These are phyloP conservation scores for Timandra comae DNA, from an alignment of 2,888 invertebrate species.

Conservation along the genomic window DNA sequence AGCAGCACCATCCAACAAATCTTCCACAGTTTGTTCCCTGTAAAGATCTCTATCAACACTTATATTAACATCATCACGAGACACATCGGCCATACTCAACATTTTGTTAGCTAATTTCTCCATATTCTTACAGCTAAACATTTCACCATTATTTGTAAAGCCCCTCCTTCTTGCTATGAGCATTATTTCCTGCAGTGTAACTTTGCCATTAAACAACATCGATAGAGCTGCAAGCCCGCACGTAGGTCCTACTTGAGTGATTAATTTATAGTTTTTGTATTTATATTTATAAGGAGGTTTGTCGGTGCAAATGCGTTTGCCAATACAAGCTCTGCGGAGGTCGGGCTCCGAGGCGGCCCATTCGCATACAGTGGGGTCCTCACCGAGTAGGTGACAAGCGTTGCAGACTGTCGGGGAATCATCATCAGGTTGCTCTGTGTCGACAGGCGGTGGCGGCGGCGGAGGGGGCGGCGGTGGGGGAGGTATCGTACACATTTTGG, in stretches of 20 bases:
- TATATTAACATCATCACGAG: slow-evolving; percentile 44
- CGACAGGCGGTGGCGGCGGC: slow-evolving; percentile 30
- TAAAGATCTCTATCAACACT: slow-evolving; percentile 61
- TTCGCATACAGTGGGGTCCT: slow-evolving; percentile 53
- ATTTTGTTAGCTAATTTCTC: slow-evolving; percentile 76
- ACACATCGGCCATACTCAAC: slow-evolving; percentile 64
- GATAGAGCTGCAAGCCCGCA: slow-evolving; percentile 93
- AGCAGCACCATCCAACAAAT: slow-evolving; percentile 74
- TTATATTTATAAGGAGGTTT: slow-evolving; percentile 65
- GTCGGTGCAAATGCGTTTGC: slow-evolving; percentile 70
- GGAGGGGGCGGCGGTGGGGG: slow-evolving; percentile 44
- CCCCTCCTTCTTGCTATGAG: slow-evolving; percentile 78
- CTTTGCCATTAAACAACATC: slow-evolving; percentile 81
- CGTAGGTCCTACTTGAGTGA: slow-evolving; percentile 80
- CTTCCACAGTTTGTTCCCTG: slow-evolving; percentile 65
- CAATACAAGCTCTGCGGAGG: slow-evolving; percentile 75
- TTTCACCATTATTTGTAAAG: slow-evolving; percentile 91
- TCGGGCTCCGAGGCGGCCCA: slow-evolving; percentile 78
- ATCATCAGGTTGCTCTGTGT: no score
- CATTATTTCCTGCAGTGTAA: slow-evolving; percentile 76
- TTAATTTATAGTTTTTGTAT: slow-evolving; percentile 54
- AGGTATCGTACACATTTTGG: slow-evolving; percentile 54
- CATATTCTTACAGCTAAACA: slow-evolving; percentile 88
- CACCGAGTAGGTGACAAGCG: slow-evolving; percentile 4
- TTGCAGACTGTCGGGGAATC: no score